These are phyloP conservation scores for Myotis brandtii DNA, from an alignment of 2,113 vertebrate species.

Conservation along the genomic window DNA sequence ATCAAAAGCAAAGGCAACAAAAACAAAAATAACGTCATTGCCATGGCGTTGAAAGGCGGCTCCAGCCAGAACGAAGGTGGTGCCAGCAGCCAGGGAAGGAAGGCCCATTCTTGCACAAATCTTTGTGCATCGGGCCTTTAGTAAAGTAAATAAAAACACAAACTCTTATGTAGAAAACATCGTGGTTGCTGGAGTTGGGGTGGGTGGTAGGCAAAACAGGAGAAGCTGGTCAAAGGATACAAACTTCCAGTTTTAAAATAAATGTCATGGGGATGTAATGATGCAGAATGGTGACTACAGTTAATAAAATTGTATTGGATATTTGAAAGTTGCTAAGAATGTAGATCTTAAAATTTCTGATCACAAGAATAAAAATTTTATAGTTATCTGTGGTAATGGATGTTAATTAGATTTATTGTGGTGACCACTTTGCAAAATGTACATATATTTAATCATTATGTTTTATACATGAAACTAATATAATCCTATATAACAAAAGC, in stretches of 20 bases:
- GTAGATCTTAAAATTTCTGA: neutral
- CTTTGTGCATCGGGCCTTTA: too few relatives aligned
- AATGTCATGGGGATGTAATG: neutral
- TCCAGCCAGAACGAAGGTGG: too few relatives aligned
- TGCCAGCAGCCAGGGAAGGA: too few relatives aligned
- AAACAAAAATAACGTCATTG: neutral
- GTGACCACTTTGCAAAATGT: neutral
- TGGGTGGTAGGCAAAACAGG: neutral
- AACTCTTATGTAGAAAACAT: neutral
- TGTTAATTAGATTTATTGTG: neutral
- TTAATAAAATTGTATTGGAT: neutral
- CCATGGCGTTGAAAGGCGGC: too few relatives aligned
- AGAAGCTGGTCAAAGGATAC: neutral
- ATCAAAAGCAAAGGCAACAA: neutral
- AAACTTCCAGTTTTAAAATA: neutral
- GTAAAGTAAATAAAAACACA: neutral
- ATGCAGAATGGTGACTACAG: neutral
- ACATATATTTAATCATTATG: neutral
- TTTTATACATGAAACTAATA: neutral
- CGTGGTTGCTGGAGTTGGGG: neutral
- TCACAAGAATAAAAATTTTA: neutral
- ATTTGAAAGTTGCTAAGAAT: neutral
- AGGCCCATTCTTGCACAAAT: too few relatives aligned
- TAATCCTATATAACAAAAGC: neutral
- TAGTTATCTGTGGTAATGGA: neutral